These are phyloP conservation scores for Phenganax subtilis DNA, from an alignment of 92 coral and sea anemone species.

Conservation along the genomic window DNA sequence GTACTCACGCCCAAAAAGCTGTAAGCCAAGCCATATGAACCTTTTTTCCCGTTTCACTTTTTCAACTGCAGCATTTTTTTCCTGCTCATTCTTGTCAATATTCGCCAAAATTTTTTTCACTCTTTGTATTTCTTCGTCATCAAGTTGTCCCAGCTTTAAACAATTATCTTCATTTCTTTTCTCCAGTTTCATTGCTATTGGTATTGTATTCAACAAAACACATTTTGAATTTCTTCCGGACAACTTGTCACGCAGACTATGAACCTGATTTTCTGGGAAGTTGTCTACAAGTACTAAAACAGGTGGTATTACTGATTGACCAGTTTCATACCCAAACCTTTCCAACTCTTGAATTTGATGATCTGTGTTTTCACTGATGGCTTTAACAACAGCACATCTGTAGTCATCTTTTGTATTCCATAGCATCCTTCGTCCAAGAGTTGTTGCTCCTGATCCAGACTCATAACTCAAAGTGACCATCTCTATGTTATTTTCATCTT, in stretches of 20 bases:
- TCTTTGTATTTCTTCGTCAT: conserved; percentile 15
- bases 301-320: background rate
- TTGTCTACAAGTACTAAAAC: conserved; percentile 20
- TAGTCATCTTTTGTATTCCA: conserved; percentile 21
- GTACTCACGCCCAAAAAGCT: conserved; percentile 43
- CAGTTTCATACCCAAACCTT: conserved; percentile 30
- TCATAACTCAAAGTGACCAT: conserved; percentile 29
- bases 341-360: conserved; percentile 35
- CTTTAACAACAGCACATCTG: conserved; percentile 38
- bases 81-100: conserved; percentile 4
- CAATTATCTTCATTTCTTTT: background rate
- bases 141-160: conserved; percentile 35
- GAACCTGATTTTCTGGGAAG: conserved; percentile 5
- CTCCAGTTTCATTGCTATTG: background rate
- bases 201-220: conserved; percentile 36
- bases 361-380: conserved; percentile 27
- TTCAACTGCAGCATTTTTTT: conserved; percentile 21
- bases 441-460: conserved; percentile 41
- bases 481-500: background rate
- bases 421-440: conserved; percentile 30
- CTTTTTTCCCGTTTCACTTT: conserved; percentile 36
- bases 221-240: conserved; percentile 31
- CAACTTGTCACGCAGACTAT: conserved; percentile 8
- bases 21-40: conserved; percentile 44
- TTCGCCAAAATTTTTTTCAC: conserved; percentile 33